Percentiles rank a stretch among this genome's conserved stretches.
Evolutionary conservation across 2,888 invertebrate genomes (phyloP).

Genomic region (Perizoma affinitatum): DNA sequence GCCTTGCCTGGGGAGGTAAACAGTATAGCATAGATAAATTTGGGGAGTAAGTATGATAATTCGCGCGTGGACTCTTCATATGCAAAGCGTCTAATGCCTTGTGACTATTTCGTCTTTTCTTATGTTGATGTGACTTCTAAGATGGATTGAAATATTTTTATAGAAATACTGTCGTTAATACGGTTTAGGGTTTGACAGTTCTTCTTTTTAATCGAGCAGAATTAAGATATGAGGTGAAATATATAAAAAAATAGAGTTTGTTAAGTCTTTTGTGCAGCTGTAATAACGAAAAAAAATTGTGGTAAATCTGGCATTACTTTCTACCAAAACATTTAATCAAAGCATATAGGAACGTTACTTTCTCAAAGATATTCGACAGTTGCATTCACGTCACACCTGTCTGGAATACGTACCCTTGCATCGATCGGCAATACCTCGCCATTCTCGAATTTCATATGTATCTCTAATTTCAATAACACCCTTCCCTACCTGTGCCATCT

Average conservation of each 20-base stretch:
- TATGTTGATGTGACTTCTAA: conserved; percentile 55
- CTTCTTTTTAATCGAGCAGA: no score
- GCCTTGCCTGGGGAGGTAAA: conserved; percentile 61
- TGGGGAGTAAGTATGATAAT: conserved; percentile 73
- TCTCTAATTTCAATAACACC: conserved; percentile 82
- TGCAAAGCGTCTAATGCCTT: conserved; percentile 71
- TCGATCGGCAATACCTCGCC: conserved; percentile 61
- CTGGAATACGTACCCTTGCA: conserved; percentile 45
- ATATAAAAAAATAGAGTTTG: no score
- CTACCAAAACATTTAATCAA: conserved; percentile 20
- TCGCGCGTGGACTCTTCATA: conserved; percentile 80
- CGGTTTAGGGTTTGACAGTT: neutral
- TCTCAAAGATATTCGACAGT: conserved; percentile 42
- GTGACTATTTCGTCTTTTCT: conserved; percentile 64
- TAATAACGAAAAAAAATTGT: no score
- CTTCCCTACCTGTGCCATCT: conserved; percentile 77
- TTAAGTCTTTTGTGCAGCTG: no score
- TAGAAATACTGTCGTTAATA: conserved; percentile 25
- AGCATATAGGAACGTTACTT: conserved; percentile 47
- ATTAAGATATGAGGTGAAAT: no score
- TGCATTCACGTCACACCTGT: conserved; percentile 51
- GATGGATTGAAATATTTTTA: conserved; percentile 37
- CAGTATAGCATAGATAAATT: conserved; percentile 69
- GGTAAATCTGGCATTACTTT: neutral
- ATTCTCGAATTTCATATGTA: conserved; percentile 75